These are phyloP conservation scores for Emydocephalus ijimae DNA, from an alignment of 2,113 vertebrate species.

Conservation along the genomic window DNA sequence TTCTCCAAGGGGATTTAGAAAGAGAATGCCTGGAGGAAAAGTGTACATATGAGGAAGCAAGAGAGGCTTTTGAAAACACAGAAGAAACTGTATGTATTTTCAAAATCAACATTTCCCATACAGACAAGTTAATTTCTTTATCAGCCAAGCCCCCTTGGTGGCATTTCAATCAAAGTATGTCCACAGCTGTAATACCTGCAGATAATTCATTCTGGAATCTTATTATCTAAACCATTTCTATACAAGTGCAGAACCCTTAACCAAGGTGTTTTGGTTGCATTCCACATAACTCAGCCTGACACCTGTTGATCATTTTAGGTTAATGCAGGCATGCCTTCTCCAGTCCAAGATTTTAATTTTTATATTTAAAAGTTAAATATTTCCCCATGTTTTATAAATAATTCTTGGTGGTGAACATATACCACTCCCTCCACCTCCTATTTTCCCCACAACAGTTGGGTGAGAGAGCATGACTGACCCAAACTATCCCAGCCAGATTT, in stretches of 20 bases:
- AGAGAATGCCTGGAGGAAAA: slow-evolving; percentile 84
- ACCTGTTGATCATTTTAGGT: not conserved
- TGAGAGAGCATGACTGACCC: not conserved
- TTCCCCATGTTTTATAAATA: not conserved
- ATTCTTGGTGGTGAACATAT: not conserved
- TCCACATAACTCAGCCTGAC: not conserved
- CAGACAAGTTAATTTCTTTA: not conserved
- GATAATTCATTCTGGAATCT: not conserved
- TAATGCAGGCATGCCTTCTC: not conserved
- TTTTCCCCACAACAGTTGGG: too few species aligned
- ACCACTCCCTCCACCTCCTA: too few species aligned
- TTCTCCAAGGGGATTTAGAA: slow-evolving; percentile 84
- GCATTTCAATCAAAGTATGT: not conserved
- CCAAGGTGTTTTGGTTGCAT: not conserved
- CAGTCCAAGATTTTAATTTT: not conserved
- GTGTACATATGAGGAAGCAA: slow-evolving; percentile 84
- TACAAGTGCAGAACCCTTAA: too few species aligned
- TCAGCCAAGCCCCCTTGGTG: not conserved
- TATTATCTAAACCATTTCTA: not conserved
- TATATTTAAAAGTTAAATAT: not conserved
- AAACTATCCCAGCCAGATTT: not conserved
- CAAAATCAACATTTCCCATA: not conserved
- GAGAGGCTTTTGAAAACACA: slow-evolving; percentile 82
- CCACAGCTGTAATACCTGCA: not conserved
- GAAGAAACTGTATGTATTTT: slow-evolving; percentile 67